phyloP scores from a whole-genome alignment of 2,113 vertebrate species.

The Malurus alboscapulatus region DNA sequence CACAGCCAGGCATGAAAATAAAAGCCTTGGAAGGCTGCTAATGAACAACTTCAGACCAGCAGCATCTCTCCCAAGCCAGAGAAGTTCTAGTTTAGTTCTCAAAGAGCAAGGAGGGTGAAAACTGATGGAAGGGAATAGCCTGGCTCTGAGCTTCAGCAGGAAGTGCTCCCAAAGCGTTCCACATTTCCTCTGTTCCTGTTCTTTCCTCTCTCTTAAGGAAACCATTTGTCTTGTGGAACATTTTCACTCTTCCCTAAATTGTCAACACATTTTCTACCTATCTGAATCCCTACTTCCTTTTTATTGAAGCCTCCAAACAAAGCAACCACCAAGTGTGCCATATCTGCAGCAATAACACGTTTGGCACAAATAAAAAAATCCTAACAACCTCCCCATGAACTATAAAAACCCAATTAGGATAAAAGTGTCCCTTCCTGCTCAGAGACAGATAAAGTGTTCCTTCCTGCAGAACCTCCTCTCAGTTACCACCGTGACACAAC shows the following conservation, averaged over 20 bases:
- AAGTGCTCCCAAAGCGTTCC: accelerated
- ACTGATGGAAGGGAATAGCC: background rate
- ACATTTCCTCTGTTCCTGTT: background rate
- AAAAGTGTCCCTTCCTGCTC: background rate
- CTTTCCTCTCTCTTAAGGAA: background rate
- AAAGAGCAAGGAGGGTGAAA: background rate
- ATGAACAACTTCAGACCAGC: background rate
- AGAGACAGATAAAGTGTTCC: background rate
- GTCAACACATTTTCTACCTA: background rate
- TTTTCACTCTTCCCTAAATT: background rate
- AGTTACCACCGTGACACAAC: background rate
- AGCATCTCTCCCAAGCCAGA: background rate
- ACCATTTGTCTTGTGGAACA: background rate
- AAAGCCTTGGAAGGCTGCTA: background rate
- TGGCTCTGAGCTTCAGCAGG: background rate
- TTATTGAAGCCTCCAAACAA: background rate
- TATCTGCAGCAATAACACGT: background rate
- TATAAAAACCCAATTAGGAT: background rate
- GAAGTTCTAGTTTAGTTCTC: background rate
- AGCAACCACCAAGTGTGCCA: background rate
- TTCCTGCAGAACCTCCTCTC: background rate
- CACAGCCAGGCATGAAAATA: background rate
- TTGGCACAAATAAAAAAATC: background rate
- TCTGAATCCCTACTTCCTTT: background rate
- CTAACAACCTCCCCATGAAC: background rate